Percentiles rank a stretch among this genome's conserved stretches.
These are phyloP conservation scores for Therioaphis trifolii DNA, from an alignment of 2,888 invertebrate genomes.

Conservation along the genomic window DNA sequence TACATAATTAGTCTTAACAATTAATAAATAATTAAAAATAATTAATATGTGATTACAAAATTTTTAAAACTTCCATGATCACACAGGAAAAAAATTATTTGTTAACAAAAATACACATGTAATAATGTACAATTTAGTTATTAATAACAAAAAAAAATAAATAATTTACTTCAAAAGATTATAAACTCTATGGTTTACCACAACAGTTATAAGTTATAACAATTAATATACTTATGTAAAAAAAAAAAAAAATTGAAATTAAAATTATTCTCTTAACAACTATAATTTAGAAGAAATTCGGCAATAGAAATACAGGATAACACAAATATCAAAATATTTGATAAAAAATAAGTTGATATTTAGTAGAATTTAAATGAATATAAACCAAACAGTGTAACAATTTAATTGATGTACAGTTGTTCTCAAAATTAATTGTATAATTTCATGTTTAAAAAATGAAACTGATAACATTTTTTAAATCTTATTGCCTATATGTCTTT, in stretches of 20 bases:
- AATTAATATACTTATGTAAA: too few species aligned
- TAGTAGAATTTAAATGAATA: too few species aligned
- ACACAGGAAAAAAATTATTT: background rate
- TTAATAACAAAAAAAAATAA: background rate
- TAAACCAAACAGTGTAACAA: too few species aligned
- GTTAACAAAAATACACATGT: background rate
- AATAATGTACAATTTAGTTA: constrained; percentile 13
- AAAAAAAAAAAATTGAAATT: constrained; percentile 21
- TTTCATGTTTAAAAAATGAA: too few species aligned
- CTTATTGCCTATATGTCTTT: too few species aligned
- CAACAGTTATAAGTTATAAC: constrained; percentile 3
- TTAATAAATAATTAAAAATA: background rate
- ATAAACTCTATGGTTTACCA: constrained; percentile 30
- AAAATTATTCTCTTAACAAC: constrained; percentile 19
- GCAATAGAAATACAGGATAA: too few species aligned
- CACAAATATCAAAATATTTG: too few species aligned
- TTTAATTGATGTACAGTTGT: too few species aligned
- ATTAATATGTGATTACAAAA: background rate
- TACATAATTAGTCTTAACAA: background rate
- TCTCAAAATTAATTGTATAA: too few species aligned
- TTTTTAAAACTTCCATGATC: background rate
- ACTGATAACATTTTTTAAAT: too few species aligned
- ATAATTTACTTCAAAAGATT: background rate
- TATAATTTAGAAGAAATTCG: background rate
- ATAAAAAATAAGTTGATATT: too few species aligned